A percentile compares a stretch with the other conserved stretches of the same genome.
These are phyloP conservation scores for Gambelia wislizenii DNA, from an alignment of 2,797 vertebrate genomes.

Conservation along the genomic window DNA sequence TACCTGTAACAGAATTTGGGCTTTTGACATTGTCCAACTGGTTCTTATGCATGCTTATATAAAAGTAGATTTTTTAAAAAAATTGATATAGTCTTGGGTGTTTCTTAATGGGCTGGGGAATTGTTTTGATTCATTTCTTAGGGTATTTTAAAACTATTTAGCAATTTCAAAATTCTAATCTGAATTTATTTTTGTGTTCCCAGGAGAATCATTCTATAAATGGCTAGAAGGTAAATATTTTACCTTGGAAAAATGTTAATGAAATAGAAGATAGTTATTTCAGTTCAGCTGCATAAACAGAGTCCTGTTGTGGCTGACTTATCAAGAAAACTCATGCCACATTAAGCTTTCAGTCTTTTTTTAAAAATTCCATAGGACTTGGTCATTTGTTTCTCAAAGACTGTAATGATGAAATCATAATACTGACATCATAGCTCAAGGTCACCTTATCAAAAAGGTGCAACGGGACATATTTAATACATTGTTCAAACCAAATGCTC, in stretches of 20 bases:
- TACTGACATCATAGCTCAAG: neutral
- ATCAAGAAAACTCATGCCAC: neutral
- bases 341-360: neutral
- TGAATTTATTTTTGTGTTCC: slow-evolving; percentile 60
- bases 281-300: neutral
- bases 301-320: neutral
- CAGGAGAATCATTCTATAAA: slow-evolving; percentile 93
- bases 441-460: neutral
- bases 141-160: neutral
- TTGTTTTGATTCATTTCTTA: neutral
- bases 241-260: neutral
- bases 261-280: neutral
- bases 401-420: neutral
- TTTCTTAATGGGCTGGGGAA: neutral
- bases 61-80: neutral
- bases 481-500: neutral
- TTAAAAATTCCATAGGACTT: neutral
- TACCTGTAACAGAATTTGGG: neutral
- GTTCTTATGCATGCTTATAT: neutral
- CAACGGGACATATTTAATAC: neutral
- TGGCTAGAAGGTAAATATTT: slow-evolving; percentile 92
- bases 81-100: neutral
- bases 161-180: slow-evolving; percentile 29
- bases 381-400: neutral
- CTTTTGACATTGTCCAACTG: neutral